Evolutionary conservation across 1,140 invertebrate genomes (phyloP), one percentile per base, ranked within the genome.

Genomic region (Pseudomyrmex flavicornis): DNA sequence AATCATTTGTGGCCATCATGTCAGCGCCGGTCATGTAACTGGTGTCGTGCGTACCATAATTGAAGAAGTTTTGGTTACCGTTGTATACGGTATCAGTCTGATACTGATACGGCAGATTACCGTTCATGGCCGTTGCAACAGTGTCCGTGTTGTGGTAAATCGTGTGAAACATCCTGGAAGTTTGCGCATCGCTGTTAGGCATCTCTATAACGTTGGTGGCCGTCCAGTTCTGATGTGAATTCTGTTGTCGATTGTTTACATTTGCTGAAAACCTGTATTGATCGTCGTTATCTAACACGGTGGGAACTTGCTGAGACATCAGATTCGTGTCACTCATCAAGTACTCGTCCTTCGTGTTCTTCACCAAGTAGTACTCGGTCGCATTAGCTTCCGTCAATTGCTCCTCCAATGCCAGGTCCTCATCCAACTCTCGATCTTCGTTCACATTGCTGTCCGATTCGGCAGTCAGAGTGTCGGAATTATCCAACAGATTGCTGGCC

Each of bases 391-490:
- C 82, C 9, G 50, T 13, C 9, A 52, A 52, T 12, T 52, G 50
- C 13, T 52, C 50, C 0, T 52, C 50, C 50, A 52, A 52, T 12
- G 12, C 50, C 50, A 52, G 3, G 9, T 52, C 50, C 50, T 52
- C 50, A 13, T 52, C 50, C 50, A 52, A 52, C 13, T 52, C 50
- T 10, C 89, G 87, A 62, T 91, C 72, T 1, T 94, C 91, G 9
- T 89, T 90, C 1, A 88, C 90, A n/a, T 92, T 87, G 8, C 79
- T 90, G 2, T 93, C 92, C 0, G 93, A 94, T 52, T 93, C 92
- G 0, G 94, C 94, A 0, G 93, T 93, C 22, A 94, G 66, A 1
- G 94, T 94, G 50, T 93, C 93, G 0, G 93, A 94, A 88, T 94
- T 92, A 26, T 94, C 90, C 22, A 84, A 20, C 7, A 90, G 35